A percentile compares a stretch with the other conserved stretches of the same genome.
These are phyloP conservation scores for Drosophila sproati DNA, from an alignment of 1,140 invertebrate species.

Conservation along the genomic window DNA sequence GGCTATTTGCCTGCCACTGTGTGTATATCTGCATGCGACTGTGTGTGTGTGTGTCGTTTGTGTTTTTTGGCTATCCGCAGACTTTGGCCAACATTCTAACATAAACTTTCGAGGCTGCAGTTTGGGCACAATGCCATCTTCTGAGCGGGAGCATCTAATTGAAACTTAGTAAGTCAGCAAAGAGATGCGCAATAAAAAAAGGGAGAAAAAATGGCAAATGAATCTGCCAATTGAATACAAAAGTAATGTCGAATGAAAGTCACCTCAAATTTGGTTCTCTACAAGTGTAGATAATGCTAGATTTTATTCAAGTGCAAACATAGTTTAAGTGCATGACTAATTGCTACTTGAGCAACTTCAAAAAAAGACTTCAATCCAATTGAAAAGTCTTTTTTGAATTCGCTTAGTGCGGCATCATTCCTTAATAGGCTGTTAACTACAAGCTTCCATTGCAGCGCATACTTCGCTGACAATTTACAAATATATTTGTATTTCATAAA, in stretches of 20 bases:
- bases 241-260: constrained; percentile 32
- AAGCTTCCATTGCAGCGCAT: constrained; percentile 26
- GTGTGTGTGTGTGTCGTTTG: constrained; percentile 33
- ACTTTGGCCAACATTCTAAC: constrained; percentile 50
- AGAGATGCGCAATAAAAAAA: constrained; percentile 11
- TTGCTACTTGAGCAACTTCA: constrained; percentile 60
- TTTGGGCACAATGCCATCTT: constrained; percentile 14
- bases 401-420: constrained; percentile 33
- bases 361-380: background rate
- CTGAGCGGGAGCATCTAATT: constrained; percentile 48
- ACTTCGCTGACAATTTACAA: constrained; percentile 11
- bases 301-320: background rate
- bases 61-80: constrained; percentile 36
- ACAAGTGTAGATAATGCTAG: background rate
- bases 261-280: background rate
- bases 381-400: constrained; percentile 33
- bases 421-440: constrained; percentile 41
- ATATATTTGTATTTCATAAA: constrained; percentile 40
- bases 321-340: constrained; percentile 38
- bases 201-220: constrained; percentile 49
- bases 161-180: constrained; percentile 39
- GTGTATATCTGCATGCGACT: constrained; percentile 4
- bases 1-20: constrained; percentile 31
- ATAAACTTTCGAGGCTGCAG: constrained; percentile 41
- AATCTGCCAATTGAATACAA: constrained; percentile 11